Conservation (phyloP, 2,888 invertebrate genomes). For the Tipula lateralis region DNA sequence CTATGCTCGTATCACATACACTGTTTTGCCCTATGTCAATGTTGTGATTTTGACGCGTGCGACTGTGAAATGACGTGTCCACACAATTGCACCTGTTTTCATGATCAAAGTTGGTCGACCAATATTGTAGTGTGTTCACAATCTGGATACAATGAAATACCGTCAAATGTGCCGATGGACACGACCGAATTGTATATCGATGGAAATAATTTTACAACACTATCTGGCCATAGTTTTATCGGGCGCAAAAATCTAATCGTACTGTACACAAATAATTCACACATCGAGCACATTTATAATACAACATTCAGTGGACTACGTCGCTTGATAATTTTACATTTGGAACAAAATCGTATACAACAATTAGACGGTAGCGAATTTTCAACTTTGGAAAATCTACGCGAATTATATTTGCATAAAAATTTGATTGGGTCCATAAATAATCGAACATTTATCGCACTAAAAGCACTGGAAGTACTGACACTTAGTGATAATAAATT, state of each 20-base stretch:
- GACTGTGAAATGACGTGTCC: conserved; percentile 98
- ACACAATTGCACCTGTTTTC: conserved; percentile 88
- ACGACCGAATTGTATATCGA: conserved; percentile 92
- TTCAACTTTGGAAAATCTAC: conserved; percentile 71
- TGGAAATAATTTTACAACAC: conserved; percentile 81
- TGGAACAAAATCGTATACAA: conserved; percentile 80
- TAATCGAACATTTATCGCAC: conserved; percentile 75
- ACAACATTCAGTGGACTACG: conserved; percentile 85
- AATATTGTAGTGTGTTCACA: conserved; percentile 89
- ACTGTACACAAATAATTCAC: conserved; percentile 82
- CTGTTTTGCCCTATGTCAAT: conserved; percentile 91
- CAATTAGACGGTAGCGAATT: conserved; percentile 78
- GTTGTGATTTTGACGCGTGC: conserved; percentile 95
- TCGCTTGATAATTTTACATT: conserved; percentile 71
- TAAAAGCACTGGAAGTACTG: conserved; percentile 78
- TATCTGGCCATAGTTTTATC: conserved; percentile 85
- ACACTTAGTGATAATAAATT: conserved; percentile 80
- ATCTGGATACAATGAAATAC: conserved; percentile 75
- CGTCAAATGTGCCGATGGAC: conserved; percentile 88
- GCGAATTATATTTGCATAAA: conserved; percentile 81
- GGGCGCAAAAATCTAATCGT: conserved; percentile 85
- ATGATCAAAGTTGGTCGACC: conserved; percentile 88
- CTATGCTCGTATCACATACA: conserved; percentile 88
- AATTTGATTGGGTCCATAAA: conserved; percentile 78
- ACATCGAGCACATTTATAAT: conserved; percentile 78